Conservation (phyloP, 2,888 invertebrate genomes). For the Dynastes hyllus region DNA sequence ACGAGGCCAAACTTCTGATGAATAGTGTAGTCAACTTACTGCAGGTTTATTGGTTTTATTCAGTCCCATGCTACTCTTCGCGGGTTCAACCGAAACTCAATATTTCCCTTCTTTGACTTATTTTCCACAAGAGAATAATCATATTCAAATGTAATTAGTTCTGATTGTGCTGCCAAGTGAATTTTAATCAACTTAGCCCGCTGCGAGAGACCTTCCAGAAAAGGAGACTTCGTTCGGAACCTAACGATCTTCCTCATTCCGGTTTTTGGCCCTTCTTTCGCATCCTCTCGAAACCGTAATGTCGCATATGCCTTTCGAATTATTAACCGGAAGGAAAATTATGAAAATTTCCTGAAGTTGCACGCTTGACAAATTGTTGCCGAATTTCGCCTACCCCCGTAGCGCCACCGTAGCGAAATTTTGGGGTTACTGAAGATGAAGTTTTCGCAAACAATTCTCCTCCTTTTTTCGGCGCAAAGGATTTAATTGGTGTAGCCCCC, state of each 20-base stretch:
- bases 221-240: conserved; percentile 17
- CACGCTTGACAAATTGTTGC: conserved; percentile 50
- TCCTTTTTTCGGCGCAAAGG: conserved; percentile 9
- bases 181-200: conserved; percentile 59
- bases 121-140: conserved; percentile 56
- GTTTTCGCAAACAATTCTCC: conserved; percentile 31
- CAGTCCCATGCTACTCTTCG: background rate
- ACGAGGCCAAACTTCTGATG: too few relatives aligned
- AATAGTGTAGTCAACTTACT: too few relatives aligned
- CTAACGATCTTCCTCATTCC: conserved; percentile 16
- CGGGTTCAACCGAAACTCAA: background rate
- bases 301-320: too few relatives aligned
- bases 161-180: conserved; percentile 59
- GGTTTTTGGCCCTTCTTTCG: conserved; percentile 19
- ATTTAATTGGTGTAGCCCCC: conserved; percentile 32
- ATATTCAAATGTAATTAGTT: conserved; percentile 60
- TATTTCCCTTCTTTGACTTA: conserved; percentile 50
- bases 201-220: conserved; percentile 34
- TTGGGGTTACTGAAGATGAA: conserved; percentile 39
- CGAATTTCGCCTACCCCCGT: background rate
- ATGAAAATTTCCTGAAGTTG: too few relatives aligned
- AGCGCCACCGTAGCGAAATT: conserved; percentile 38
- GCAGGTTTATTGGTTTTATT: background rate
- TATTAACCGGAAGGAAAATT: conserved; percentile 50
- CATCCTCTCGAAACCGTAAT: too few relatives aligned